Evolutionary conservation across 2,888 invertebrate genomes (phyloP).

Genomic region (Coenonympha arcania): DNA sequence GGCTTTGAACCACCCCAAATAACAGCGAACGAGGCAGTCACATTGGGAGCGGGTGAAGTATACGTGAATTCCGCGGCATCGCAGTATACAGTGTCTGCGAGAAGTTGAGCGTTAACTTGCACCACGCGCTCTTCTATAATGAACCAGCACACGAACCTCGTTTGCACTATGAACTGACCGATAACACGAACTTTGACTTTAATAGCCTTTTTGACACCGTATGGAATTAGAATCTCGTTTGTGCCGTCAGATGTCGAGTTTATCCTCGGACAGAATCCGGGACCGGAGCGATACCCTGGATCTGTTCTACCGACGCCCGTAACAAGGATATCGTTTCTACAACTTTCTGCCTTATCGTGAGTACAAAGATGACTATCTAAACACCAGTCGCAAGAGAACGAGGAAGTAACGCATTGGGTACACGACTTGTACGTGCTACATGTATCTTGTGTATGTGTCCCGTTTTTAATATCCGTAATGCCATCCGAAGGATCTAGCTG

Average conservation of each 20-base stretch:
- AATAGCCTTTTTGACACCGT: conserved; percentile 90
- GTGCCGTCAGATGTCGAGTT: conserved; percentile 90
- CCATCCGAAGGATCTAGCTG: conserved; percentile 95
- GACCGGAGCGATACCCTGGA: conserved; percentile 94
- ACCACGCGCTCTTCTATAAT: conserved; percentile 96
- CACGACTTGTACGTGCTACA: conserved; percentile 98
- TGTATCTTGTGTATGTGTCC: too few relatives aligned
- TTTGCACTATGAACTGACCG: conserved; percentile 95
- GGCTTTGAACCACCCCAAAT: conserved; percentile 97
- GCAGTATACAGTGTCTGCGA: conserved; percentile 95
- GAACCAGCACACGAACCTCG: conserved; percentile 95
- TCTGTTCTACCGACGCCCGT: conserved; percentile 93
- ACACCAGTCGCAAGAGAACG: conserved; percentile 99
- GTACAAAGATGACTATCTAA: conserved; percentile 96
- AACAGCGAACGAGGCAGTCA: conserved; percentile 95
- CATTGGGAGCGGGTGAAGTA: conserved; percentile 91
- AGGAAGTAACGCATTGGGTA: conserved; percentile 96
- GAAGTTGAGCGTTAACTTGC: conserved; percentile 90
- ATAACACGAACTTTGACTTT: conserved; percentile 96
- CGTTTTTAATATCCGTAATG: conserved; percentile 95
- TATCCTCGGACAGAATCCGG: conserved; percentile 94
- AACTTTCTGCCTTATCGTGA: conserved; percentile 95
- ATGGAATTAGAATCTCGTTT: conserved; percentile 92
- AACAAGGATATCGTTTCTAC: conserved; percentile 92
- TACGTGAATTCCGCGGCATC: conserved; percentile 94